phyloP scores from a whole-genome alignment of 1,140 invertebrate species.

The Ostrea edulis region DNA sequence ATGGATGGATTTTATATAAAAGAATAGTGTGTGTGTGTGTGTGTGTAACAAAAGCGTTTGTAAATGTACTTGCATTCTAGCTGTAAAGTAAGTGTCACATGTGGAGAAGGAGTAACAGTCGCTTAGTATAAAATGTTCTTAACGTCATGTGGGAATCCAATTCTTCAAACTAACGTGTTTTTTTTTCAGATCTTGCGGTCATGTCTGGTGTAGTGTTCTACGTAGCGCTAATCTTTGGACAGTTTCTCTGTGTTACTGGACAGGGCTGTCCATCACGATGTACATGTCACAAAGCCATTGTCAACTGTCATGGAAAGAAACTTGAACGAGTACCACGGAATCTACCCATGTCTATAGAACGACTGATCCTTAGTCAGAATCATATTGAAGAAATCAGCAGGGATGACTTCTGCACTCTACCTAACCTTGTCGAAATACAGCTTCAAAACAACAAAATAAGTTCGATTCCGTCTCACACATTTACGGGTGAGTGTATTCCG shows the following conservation, averaged over 20 bases:
- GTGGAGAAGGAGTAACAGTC: too few species aligned
- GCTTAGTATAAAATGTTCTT: too few species aligned
- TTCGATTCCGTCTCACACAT: slow-evolving; percentile 50
- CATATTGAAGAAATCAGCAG: slow-evolving; percentile 46
- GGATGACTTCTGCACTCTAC: slow-evolving; percentile 37
- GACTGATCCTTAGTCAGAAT: slow-evolving; percentile 64
- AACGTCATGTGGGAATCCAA: too few species aligned
- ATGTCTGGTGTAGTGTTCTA: too few species aligned
- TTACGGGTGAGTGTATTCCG: slow-evolving; percentile 48
- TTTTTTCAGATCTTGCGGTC: too few species aligned
- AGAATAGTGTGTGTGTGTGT: too few species aligned
- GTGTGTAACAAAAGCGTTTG: too few species aligned
- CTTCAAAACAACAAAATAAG: slow-evolving; percentile 57
- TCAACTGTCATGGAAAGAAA: slow-evolving; percentile 66
- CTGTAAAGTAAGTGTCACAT: too few species aligned
- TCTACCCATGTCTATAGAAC: slow-evolving; percentile 60
- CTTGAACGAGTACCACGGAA: slow-evolving; percentile 56
- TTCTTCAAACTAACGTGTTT: too few species aligned
- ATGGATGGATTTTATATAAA: too few species aligned
- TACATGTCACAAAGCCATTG: slow-evolving; percentile 62
- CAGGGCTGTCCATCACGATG: slow-evolving; percentile 60
- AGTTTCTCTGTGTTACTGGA: neutral
- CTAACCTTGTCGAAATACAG: slow-evolving; percentile 56
- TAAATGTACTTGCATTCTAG: too few species aligned
- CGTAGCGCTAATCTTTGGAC: neutral